These are phyloP conservation scores for Brachionus koreanus DNA, from an alignment of 1,140 invertebrate species.

Conservation along the genomic window DNA sequence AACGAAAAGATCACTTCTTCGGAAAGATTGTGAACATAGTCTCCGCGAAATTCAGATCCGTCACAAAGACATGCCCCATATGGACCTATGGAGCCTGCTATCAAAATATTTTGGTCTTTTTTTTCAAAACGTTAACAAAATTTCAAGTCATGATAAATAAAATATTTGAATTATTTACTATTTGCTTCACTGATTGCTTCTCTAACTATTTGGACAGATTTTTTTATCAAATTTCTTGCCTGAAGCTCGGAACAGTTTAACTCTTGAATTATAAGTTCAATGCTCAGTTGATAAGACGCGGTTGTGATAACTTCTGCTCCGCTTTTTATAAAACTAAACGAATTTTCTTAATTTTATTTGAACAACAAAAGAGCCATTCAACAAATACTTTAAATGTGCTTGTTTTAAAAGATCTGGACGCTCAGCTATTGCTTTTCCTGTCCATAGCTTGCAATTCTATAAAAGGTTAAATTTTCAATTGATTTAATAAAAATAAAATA, in stretches of 20 bases:
- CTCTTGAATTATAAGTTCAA: slow-evolving; percentile 71
- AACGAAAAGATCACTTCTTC: slow-evolving; percentile 57
- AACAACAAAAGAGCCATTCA: background rate
- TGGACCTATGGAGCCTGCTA: slow-evolving; percentile 77
- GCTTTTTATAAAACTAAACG: slow-evolving; percentile 61
- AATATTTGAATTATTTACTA: slow-evolving; percentile 8
- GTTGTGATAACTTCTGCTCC: slow-evolving; percentile 79
- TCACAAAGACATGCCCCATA: slow-evolving; percentile 81
- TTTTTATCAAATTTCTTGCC: slow-evolving; percentile 67
- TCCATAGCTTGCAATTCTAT: slow-evolving; percentile 11
- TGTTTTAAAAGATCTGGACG: slow-evolving; percentile 69
- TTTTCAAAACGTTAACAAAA: slow-evolving; percentile 36
- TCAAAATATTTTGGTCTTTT: slow-evolving; percentile 57
- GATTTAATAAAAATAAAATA: background rate
- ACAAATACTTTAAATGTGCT: slow-evolving; percentile 68
- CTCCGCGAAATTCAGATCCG: slow-evolving; percentile 81
- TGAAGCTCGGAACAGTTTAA: slow-evolving; percentile 65
- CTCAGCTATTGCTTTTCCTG: background rate
- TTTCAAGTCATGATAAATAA: slow-evolving; percentile 9
- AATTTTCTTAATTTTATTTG: background rate
- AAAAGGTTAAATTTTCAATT: background rate
- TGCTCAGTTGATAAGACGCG: slow-evolving; percentile 80
- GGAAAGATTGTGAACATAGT: slow-evolving; percentile 69
- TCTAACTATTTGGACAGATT: slow-evolving; percentile 67
- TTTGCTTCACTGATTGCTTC: slow-evolving; percentile 54